Base-by-base conservation (phyloP, 2,113 vertebrate species). In the Tiliqua scincoides region DNA sequence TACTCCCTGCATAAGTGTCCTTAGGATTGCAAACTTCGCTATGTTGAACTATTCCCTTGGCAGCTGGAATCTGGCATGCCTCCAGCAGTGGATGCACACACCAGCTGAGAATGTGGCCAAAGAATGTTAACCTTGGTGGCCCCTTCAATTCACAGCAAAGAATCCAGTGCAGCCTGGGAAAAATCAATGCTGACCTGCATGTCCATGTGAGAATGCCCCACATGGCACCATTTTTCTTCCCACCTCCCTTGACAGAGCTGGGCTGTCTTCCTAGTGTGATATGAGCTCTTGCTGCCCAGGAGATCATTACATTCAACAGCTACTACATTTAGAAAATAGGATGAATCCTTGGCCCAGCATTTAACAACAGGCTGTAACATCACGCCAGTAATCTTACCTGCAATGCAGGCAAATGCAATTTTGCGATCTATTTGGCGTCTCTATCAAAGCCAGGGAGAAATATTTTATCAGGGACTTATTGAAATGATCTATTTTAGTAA, bases 61-160 rank as follows among this genome's bases (percentile, higher is more conserved):
- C 65, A 81, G 72, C 87, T 82, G 85, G 9, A 79, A 85, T 83
- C 82, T 88, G 85, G 79, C 52, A 2, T 1, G 85, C 74, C 63
- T 84, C 85, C 86, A 61, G 7, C 37, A 82, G 65, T 67, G 82
- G 54, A 86, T 59, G 84, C n/a, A n/a, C 62, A 43, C 70, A 72
- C 43, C 32, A 79, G 32, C 52, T 85, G 83, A 79, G 82, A 74
- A 79, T 84, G 79, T 87, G 65, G 79, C 75, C 81, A 1, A 6
- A 43, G 18, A 11, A 43, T 85, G 68, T 80, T 52, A 86, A 78
- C 54, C 62, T 79, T n/a, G n/a, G 14, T 35, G 73, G 74, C 70
- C 57, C 79, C 30, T 86, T 87, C 76, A 89, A 92, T 87, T 74
- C 84, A 81, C 62, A 87, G 57, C 59, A 81, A 83, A 83, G 30